Conservation (phyloP, 2,888 invertebrate species). For the Scelioninae gen. 2 region DNA sequence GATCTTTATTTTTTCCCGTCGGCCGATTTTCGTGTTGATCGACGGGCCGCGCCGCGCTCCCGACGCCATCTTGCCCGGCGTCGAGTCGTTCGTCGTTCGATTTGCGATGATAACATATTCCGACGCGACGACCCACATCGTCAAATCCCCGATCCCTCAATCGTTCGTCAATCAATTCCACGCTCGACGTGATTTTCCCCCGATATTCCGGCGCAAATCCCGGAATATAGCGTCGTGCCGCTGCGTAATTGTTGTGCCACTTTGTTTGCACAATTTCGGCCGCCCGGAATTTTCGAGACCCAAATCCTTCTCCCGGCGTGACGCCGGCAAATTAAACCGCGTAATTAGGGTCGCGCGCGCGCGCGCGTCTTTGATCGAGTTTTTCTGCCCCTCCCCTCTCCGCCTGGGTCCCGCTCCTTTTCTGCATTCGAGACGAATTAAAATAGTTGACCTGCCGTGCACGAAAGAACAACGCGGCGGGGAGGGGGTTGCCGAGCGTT, state of each 20-base stretch:
- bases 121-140: constrained; percentile 55
- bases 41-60: background rate
- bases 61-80: constrained; percentile 17
- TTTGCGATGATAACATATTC: constrained; percentile 41
- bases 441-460: constrained; percentile 59
- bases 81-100: constrained; percentile 36
- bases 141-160: too few relatives aligned
- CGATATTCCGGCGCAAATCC: too few relatives aligned
- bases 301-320: constrained; percentile 38
- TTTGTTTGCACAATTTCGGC: too few relatives aligned
- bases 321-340: too few relatives aligned
- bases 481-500: constrained; percentile 65
- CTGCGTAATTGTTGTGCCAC: too few relatives aligned
- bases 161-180: too few relatives aligned
- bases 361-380: constrained; percentile 60
- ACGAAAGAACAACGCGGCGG: constrained; percentile 31
- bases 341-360: too few relatives aligned
- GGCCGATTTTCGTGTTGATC: background rate
- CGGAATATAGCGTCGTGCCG: too few relatives aligned
- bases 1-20: background rate
- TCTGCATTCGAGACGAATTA: constrained; percentile 61
- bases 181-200: too few relatives aligned
- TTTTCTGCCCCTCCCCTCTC: constrained; percentile 48
- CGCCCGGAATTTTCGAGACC: too few relatives aligned
- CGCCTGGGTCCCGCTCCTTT: constrained; percentile 27